Conservation (phyloP, 2,888 invertebrate genomes). For the Eucera pruinosa region DNA sequence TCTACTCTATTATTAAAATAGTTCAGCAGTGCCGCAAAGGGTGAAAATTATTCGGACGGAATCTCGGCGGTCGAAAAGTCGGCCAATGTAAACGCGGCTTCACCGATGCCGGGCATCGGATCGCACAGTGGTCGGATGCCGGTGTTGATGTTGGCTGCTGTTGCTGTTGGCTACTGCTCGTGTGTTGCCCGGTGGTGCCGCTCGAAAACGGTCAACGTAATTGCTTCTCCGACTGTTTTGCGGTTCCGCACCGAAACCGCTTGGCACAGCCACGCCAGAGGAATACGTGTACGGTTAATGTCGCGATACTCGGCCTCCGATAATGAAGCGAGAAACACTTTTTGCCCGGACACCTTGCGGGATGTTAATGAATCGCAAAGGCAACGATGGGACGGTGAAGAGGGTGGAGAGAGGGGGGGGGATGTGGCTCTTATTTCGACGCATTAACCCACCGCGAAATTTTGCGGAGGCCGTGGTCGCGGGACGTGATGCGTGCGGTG, state of each 20-base stretch:
- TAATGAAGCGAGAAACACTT: slow-evolving; percentile 69
- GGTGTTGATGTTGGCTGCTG: not conserved
- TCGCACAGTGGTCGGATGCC: too few species aligned
- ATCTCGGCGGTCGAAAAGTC: too few species aligned
- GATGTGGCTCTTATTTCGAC: slow-evolving; percentile 48
- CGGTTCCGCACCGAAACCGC: slow-evolving; percentile 57
- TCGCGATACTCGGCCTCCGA: slow-evolving; percentile 64
- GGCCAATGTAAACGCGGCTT: too few species aligned
- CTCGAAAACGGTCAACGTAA: slow-evolving; percentile 63
- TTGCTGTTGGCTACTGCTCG: not conserved
- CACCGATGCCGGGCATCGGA: too few species aligned
- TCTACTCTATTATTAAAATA: too few species aligned
- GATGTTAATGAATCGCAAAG: slow-evolving; percentile 63
- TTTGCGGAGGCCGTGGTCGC: slow-evolving; percentile 25
- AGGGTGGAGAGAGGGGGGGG: too few species aligned
- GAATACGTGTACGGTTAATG: slow-evolving; percentile 71
- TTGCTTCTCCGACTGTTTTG: slow-evolving; percentile 73
- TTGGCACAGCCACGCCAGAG: slow-evolving; percentile 29
- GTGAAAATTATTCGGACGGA: too few species aligned
- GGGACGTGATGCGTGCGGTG: slow-evolving; percentile 43
- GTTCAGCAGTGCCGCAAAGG: too few species aligned
- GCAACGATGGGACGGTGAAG: too few species aligned
- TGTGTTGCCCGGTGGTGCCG: too few species aligned
- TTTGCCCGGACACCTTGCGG: slow-evolving; percentile 48
- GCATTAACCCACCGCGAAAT: slow-evolving; percentile 49